These are phyloP conservation scores for Pyrrhia umbra DNA, from an alignment of 2,888 invertebrate genomes.

Conservation along the genomic window DNA sequence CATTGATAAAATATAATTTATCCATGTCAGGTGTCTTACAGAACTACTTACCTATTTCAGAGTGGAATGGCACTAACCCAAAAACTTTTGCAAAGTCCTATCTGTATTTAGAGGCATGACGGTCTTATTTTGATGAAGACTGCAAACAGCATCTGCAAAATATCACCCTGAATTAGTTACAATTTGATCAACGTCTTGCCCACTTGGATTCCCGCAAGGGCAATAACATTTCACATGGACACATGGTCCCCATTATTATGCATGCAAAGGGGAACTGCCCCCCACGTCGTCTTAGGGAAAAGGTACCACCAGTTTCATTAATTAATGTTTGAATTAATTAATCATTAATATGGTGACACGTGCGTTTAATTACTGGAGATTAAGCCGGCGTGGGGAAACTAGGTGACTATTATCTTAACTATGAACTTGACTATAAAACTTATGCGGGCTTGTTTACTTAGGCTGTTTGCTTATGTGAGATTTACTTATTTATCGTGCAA, in stretches of 20 bases:
- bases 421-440: slow-evolving; percentile 64
- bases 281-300: slow-evolving; percentile 32
- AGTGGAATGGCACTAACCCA: too few species aligned
- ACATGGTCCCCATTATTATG: slow-evolving; percentile 17
- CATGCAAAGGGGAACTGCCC: slow-evolving; percentile 44
- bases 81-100: too few species aligned
- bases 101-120: too few species aligned
- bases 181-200: neutral
- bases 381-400: slow-evolving; percentile 66
- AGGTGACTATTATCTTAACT: slow-evolving; percentile 69
- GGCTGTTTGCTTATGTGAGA: slow-evolving; percentile 25
- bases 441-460: slow-evolving; percentile 73
- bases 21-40: too few species aligned
- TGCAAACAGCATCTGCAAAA: slow-evolving; percentile 1
- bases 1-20: too few species aligned
- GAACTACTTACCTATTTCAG: too few species aligned
- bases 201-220: neutral
- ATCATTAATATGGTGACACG: slow-evolving; percentile 73
- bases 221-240: neutral
- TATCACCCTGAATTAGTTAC: neutral
- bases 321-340: slow-evolving; percentile 58
- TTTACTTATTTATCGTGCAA: slow-evolving; percentile 23
- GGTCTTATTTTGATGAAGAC: neutral
- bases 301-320: slow-evolving; percentile 31
- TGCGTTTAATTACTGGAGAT: slow-evolving; percentile 75